A percentile compares a stretch with the other conserved stretches of the same genome.
phyloP scores from a whole-genome alignment of 2,113 vertebrate genomes.

The Bagarius yarrelli region DNA sequence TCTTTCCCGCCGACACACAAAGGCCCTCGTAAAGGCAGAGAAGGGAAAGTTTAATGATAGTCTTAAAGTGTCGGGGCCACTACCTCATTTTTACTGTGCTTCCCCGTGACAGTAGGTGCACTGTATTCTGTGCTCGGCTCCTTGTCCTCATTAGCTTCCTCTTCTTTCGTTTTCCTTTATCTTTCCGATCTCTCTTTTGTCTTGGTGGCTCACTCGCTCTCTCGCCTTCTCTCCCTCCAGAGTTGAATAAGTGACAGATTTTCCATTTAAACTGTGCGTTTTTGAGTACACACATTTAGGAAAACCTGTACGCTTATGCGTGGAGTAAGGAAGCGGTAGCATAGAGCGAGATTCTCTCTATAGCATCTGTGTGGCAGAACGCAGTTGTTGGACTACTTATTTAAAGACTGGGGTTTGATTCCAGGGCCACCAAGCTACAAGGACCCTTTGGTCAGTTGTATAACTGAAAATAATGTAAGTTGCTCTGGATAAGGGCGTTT shows the following conservation, averaged over 20 bases:
- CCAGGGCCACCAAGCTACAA: no score
- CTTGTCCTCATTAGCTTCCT: constrained; percentile 67
- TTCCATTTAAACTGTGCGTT: constrained; percentile 64
- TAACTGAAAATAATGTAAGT: no score
- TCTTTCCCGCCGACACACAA: constrained; percentile 67
- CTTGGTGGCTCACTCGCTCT: constrained; percentile 55
- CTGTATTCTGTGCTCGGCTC: constrained; percentile 52
- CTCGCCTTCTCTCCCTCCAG: constrained; percentile 64
- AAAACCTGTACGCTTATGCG: constrained; percentile 34
- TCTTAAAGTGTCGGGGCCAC: constrained; percentile 73
- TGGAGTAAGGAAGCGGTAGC: constrained; percentile 48
- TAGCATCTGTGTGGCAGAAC: constrained; percentile 57
- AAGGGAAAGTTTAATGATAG: constrained; percentile 71
- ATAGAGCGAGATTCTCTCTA: constrained; percentile 63
- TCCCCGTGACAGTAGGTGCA: constrained; percentile 62
- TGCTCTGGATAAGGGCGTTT: no score
- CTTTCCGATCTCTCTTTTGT: constrained; percentile 52
- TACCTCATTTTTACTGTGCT: constrained; percentile 69
- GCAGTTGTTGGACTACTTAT: no score
- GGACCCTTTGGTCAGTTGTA: no score
- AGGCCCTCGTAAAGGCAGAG: constrained; percentile 69
- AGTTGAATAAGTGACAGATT: constrained; percentile 70
- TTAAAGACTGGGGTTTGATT: no score
- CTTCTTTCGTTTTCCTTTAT: constrained; percentile 35
- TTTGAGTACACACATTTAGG: constrained; percentile 55